A percentile compares a stretch with the other conserved stretches of the same genome.
These are phyloP conservation scores for Ibycter americanus DNA, from an alignment of 2,797 vertebrate species.

Conservation along the genomic window DNA sequence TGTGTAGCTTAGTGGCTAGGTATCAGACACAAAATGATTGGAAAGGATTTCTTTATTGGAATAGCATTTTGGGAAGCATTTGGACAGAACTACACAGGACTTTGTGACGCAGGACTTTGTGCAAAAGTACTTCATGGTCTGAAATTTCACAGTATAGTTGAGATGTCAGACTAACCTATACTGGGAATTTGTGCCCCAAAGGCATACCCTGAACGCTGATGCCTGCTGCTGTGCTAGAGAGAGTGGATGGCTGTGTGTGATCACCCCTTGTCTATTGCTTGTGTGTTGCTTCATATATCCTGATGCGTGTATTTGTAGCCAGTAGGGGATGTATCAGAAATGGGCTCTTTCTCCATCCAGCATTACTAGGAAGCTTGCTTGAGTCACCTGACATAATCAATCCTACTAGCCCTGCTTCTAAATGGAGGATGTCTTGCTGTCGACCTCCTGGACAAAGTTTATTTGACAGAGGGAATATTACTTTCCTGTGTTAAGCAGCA, in stretches of 20 bases:
- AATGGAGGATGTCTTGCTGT: neutral
- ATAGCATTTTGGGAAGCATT: neutral
- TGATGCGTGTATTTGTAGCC: neutral
- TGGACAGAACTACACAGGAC: neutral
- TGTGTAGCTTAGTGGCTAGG: neutral
- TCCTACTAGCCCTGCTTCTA: neutral
- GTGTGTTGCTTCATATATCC: neutral
- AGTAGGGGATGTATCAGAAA: neutral
- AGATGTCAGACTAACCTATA: neutral
- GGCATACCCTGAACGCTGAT: neutral
- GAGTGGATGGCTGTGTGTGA: neutral
- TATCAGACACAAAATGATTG: neutral
- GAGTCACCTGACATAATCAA: accelerated
- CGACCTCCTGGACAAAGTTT: neutral
- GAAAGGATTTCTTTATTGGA: neutral
- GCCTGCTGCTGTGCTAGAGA: neutral
- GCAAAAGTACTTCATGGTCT: neutral
- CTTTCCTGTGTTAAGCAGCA: neutral
- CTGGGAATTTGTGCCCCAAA: neutral
- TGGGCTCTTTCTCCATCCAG: neutral
- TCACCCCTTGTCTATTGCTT: neutral
- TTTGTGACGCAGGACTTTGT: neutral
- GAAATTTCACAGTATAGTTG: neutral
- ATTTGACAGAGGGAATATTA: neutral
- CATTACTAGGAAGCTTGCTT: neutral